phyloP scores from a whole-genome alignment of 2,113 vertebrate species.

The Morone saxatilis region DNA sequence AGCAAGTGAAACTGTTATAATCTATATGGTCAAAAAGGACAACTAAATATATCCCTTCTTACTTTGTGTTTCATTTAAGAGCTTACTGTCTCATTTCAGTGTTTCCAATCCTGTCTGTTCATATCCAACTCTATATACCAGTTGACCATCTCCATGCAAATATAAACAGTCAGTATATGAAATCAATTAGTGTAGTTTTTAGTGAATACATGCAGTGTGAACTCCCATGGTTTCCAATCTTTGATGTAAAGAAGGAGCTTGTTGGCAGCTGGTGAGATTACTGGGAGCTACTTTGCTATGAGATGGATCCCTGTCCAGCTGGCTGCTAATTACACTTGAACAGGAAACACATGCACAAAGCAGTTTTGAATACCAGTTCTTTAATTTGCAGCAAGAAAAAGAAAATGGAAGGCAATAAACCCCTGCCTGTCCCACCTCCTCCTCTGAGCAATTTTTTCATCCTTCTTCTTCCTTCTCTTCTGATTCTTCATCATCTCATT shows the following conservation, averaged over 20 bases:
- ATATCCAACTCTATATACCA: background rate
- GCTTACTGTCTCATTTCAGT: background rate
- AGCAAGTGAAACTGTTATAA: background rate
- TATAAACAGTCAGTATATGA: background rate
- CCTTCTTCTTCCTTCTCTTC: background rate
- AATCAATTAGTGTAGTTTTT: background rate
- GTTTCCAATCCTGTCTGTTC: background rate
- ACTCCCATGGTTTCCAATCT: background rate
- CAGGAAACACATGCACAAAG: constrained; percentile 13
- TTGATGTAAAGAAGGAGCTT: background rate
- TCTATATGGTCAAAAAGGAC: background rate
- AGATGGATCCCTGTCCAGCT: constrained; percentile 24
- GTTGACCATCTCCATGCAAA: background rate
- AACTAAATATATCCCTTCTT: background rate
- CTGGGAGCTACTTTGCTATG: background rate
- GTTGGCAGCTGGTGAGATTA: background rate
- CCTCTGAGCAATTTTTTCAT: background rate
- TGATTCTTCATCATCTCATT: background rate
- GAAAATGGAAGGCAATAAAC: background rate
- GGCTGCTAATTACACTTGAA: constrained; percentile 28
- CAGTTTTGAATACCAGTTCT: constrained; percentile 1
- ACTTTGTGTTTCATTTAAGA: background rate
- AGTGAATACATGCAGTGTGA: background rate
- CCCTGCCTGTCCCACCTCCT: background rate
- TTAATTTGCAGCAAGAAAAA: constrained; percentile 20